Percentiles rank a stretch among this genome's conserved stretches.
Evolutionary conservation across 2,888 invertebrate species (phyloP).

Genomic region (Endomychus coccineus): DNA sequence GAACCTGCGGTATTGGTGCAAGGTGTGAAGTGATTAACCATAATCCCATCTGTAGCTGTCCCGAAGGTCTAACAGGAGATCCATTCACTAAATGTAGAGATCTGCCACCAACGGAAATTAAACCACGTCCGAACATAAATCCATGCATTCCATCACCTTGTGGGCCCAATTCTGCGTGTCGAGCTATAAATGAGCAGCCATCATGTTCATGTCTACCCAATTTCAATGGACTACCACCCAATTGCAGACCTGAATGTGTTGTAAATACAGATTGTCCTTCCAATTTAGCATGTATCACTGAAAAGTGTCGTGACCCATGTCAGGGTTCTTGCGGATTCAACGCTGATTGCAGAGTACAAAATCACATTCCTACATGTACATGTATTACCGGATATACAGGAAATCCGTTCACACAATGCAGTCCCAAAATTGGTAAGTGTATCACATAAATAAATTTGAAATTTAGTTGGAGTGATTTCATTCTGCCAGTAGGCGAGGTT

Average conservation of each 20-base stretch:
- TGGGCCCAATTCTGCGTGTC: conserved; percentile 57
- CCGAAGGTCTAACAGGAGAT: conserved; percentile 57
- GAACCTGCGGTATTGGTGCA: conserved; percentile 67
- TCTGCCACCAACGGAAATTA: conserved; percentile 24
- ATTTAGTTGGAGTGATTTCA: no score
- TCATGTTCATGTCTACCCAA: conserved; percentile 61
- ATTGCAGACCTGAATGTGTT: conserved; percentile 67
- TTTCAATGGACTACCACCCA: conserved; percentile 67
- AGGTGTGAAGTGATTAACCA: conserved; percentile 69
- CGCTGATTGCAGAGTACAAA: conserved; percentile 61
- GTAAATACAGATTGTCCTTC: conserved; percentile 63
- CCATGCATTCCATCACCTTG: conserved; percentile 58
- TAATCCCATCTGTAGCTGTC: conserved; percentile 68
- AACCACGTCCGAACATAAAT: conserved; percentile 41
- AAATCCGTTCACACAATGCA: conserved; percentile 58
- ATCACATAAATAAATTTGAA: no score
- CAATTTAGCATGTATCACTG: conserved; percentile 60
- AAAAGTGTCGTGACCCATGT: conserved; percentile 66
- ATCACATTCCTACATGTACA: conserved; percentile 62
- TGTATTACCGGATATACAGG: conserved; percentile 56
- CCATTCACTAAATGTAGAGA: conserved; percentile 63
- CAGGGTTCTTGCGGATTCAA: conserved; percentile 65
- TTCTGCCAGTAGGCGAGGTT: no score
- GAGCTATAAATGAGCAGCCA: conserved; percentile 50
- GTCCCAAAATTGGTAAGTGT: conserved; percentile 30